Conservation (phyloP, 2,113 vertebrate genomes). For the Zingel zingel region DNA sequence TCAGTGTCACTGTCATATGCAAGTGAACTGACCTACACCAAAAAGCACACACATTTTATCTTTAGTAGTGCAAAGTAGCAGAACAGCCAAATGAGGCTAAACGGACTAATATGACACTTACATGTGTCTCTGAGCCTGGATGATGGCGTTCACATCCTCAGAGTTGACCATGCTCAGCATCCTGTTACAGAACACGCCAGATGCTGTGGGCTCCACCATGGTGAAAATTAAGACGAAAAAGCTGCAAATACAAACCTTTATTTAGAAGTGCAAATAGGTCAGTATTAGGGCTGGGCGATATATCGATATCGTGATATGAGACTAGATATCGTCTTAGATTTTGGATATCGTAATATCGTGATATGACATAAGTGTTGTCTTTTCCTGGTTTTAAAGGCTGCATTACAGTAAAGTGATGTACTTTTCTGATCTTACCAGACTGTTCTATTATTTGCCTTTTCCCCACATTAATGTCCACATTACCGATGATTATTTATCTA, state of each 20-base stretch:
- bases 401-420: too few species aligned
- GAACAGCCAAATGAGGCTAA: not conserved
- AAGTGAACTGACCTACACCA: not conserved
- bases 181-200: slow-evolving; percentile 91
- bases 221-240: slow-evolving; percentile 1
- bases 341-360: too few species aligned
- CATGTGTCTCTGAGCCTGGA: slow-evolving; percentile 98
- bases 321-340: too few species aligned
- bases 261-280: not conserved
- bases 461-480: too few species aligned
- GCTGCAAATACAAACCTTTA: slow-evolving; percentile 31
- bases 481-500: too few species aligned
- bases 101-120: slow-evolving; percentile 77
- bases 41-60: not conserved
- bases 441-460: too few species aligned
- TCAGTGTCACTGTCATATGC: not conserved
- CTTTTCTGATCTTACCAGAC: too few species aligned
- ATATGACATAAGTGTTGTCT: too few species aligned
- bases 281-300: too few species aligned
- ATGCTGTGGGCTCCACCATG: slow-evolving; percentile 91
- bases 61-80: not conserved
- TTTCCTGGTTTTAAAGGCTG: too few species aligned
- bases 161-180: slow-evolving; percentile 98
- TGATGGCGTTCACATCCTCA: slow-evolving; percentile 97
- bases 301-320: too few species aligned